phyloP scores from a whole-genome alignment of 1,140 invertebrate species.

The Tetramorium parvispinum region DNA sequence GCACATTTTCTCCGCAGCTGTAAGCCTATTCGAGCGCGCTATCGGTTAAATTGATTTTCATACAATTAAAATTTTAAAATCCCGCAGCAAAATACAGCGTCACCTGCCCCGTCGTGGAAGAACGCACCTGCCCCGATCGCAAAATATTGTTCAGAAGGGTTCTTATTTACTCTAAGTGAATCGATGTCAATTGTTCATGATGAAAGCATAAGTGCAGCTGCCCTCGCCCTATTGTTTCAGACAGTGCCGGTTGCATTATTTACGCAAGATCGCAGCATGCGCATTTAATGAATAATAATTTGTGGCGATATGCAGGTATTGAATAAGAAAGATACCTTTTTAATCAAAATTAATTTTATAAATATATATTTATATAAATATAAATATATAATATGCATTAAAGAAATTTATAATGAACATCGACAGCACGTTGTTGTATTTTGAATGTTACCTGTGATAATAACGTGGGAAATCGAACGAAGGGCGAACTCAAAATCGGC shows the following conservation, averaged over 20 bases:
- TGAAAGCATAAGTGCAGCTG: constrained; percentile 61
- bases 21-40: background rate
- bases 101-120: constrained; percentile 42
- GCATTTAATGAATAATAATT: constrained; percentile 46
- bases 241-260: background rate
- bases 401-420: background rate
- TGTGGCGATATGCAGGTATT: background rate
- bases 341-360: background rate
- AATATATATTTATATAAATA: too few relatives aligned
- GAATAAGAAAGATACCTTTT: background rate
- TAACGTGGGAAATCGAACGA: constrained; percentile 2
- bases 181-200: constrained; percentile 44
- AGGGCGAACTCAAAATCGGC: background rate
- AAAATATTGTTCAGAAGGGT: constrained; percentile 38
- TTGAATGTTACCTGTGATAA: background rate
- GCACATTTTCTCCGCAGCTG: constrained; percentile 9
- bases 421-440: background rate
- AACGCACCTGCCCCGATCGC: constrained; percentile 37
- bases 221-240: background rate
- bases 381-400: too few relatives aligned
- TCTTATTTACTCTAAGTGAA: constrained; percentile 41
- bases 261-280: constrained; percentile 17
- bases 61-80: constrained; percentile 51
- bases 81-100: background rate
- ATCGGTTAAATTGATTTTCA: constrained; percentile 53